Evolutionary conservation across 2,113 vertebrate genomes (phyloP).

Genomic region (Heptranchias perlo): DNA sequence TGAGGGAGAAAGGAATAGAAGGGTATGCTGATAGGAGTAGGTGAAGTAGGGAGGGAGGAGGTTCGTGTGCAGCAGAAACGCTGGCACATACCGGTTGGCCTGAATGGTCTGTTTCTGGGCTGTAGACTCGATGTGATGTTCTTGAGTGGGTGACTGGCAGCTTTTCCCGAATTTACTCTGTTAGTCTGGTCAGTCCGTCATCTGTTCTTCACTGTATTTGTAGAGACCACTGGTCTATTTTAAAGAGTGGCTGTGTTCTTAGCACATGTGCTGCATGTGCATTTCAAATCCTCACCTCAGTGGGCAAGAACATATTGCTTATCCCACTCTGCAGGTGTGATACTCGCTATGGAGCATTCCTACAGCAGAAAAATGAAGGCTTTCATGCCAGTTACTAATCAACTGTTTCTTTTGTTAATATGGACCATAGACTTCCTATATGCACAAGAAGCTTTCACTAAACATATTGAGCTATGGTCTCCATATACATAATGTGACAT

Average conservation of each 20-base stretch:
- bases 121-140: no score
- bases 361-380: no score
- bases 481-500: not conserved
- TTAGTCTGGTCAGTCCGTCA: not conserved
- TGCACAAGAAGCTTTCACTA: no score
- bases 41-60: no score
- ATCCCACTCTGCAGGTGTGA: not conserved
- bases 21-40: no score
- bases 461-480: not conserved
- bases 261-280: not conserved
- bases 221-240: not conserved
- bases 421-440: no score
- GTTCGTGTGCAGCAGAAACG: no score
- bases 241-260: not conserved
- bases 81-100: no score
- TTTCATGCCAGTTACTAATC: no score
- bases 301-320: not conserved
- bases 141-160: not conserved
- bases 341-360: not conserved
- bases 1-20: no score
- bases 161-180: not conserved
- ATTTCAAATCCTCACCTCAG: not conserved
- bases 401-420: no score
- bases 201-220: not conserved
- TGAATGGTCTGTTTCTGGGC: no score